Evolutionary conservation across 2,113 vertebrate genomes (phyloP).

Genomic region (Syngnathus floridae): DNA sequence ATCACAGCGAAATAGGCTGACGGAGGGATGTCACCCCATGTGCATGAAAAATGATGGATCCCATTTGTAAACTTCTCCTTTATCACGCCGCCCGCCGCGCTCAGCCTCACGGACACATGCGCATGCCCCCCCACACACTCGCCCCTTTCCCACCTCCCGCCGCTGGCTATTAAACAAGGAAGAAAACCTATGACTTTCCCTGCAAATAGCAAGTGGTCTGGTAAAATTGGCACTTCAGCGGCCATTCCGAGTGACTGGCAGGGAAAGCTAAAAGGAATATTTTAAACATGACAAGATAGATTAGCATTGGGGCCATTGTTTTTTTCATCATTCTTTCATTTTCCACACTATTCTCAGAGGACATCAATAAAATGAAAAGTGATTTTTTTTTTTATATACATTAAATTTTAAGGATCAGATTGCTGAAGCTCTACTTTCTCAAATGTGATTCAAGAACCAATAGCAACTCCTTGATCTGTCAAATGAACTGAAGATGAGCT

Average conservation of each 20-base stretch:
- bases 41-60: conserved; percentile 76
- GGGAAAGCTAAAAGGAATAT: conserved; percentile 30
- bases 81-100: conserved; percentile 14
- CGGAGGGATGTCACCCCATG: conserved; percentile 67
- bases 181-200: conserved; percentile 45
- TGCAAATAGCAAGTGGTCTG: conserved; percentile 53
- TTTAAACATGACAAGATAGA: conserved; percentile 59
- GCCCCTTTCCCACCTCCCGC: not conserved
- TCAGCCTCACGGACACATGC: conserved; percentile 18
- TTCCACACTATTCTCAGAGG: conserved; percentile 38
- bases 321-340: conserved; percentile 53
- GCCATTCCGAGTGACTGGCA: conserved; percentile 57
- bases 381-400: conserved; percentile 33
- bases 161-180: conserved; percentile 56
- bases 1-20: conserved; percentile 72
- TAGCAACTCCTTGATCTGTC: conserved; percentile 23
- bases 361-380: conserved; percentile 48
- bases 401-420: conserved; percentile 31
- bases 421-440: conserved; percentile 25
- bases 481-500: conserved; percentile 20
- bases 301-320: conserved; percentile 60
- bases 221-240: conserved; percentile 65
- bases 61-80: conserved; percentile 69
- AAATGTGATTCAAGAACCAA: conserved; percentile 26
- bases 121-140: not conserved